Evolutionary conservation across 1,140 invertebrate species (phyloP), one percentile per base, ranked within the genome.

Genomic region (Popillia japonica): DNA sequence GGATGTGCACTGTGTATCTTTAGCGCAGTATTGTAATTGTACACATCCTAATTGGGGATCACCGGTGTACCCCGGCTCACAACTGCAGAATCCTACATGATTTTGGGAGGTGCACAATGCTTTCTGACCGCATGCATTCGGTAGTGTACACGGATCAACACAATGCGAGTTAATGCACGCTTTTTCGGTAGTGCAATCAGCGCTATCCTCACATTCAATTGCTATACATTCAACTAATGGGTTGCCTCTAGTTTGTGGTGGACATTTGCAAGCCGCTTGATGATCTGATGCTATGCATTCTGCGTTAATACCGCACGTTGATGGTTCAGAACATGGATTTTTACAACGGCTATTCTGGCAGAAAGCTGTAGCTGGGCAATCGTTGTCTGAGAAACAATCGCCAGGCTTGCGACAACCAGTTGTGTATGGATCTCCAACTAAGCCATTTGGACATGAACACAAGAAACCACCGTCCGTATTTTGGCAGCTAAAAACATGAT

Each of bases 21-120:
- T 86, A 72, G 91, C 92, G 84, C 95, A 97, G 82, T 94, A 95
- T 80, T 95, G 93, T 42, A 96, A 88, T 3, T 90, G 89, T 44
- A 94, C 91, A 84, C 95, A 96, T 9, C 95, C 95, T 40, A 96
- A 88, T 77, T 93, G 92, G 17, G 96, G 94, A 87, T 97, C 94
- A 72, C 96, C 96, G 9, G 95, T 96, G 77, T 91, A 94, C 20
- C 95, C 96, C 17, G 94, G 88, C 83, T 91, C 87, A 85, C 96
- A 98, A 6, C 90, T 90, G 83, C 96, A 98, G 11, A 93, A 88
- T 2, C 92, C 93, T n/a, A 92, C 90, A 81, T 95, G 94, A 84
- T 93, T 94, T 75, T 89, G 88, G 0, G 93, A 89, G 11, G 87
- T 87, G 83, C 95, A 96, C 72, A 91, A 90, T 0, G 95, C 93